A percentile compares a stretch with the other conserved stretches of the same genome.
Evolutionary conservation across 2,797 vertebrate species (phyloP).

Genomic region (Echeneis naucrates): DNA sequence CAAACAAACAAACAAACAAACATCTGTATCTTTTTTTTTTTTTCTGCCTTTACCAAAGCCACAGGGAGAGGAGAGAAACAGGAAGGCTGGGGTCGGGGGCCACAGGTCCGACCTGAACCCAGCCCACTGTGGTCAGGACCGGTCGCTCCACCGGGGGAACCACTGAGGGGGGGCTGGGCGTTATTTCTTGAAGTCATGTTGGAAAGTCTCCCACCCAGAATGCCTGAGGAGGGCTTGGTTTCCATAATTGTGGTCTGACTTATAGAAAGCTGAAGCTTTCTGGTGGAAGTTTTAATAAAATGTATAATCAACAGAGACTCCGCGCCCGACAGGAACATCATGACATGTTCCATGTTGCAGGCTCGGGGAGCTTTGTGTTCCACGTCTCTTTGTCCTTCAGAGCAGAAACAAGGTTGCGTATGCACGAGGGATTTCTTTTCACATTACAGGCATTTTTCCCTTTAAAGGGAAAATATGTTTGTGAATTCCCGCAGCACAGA

Average conservation of each 20-base stretch:
- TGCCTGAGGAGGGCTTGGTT: background rate
- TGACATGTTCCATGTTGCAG: background rate
- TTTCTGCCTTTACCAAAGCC: no score
- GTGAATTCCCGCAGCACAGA: constrained; percentile 24
- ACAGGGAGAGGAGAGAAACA: no score
- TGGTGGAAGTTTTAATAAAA: background rate
- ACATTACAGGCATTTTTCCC: constrained; percentile 14
- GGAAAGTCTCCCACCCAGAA: background rate
- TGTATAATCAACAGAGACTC: background rate
- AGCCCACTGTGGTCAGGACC: no score
- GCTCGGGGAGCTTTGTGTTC: background rate
- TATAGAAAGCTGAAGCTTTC: no score
- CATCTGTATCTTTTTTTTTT: no score
- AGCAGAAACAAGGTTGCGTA: constrained; percentile 13
- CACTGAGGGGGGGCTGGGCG: background rate
- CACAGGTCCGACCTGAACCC: no score
- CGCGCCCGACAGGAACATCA: background rate
- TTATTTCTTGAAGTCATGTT: background rate
- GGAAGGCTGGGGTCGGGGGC: no score
- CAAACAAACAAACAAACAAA: background rate
- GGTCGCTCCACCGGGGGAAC: no score
- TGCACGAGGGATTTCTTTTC: constrained; percentile 23
- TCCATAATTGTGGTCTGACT: background rate
- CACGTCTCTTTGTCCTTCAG: constrained; percentile 24
- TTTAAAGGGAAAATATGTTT: background rate